Conservation (phyloP, 2,797 vertebrate genomes). For the Hemitrygon akajei region DNA sequence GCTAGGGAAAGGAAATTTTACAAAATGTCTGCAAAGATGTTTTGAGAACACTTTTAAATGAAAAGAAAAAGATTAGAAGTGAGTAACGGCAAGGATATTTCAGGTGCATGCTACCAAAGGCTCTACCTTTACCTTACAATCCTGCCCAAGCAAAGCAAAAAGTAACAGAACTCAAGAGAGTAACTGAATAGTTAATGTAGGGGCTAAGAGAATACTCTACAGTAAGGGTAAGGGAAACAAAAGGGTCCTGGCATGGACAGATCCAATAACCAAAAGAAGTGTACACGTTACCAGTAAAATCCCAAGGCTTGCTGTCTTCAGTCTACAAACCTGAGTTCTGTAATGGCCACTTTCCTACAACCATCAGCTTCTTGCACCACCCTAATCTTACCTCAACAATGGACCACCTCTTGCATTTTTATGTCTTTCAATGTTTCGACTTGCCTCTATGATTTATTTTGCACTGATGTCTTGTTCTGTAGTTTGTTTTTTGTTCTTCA, state of each 20-base stretch:
- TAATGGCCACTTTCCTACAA: too few relatives aligned
- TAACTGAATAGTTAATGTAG: constrained; percentile 60
- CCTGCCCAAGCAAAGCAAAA: not conserved
- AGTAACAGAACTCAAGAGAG: not conserved
- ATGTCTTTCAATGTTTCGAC: too few relatives aligned
- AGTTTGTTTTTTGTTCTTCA: too few relatives aligned
- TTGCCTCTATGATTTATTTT: too few relatives aligned
- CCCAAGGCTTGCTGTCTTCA: constrained; percentile 73
- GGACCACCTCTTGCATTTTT: too few relatives aligned
- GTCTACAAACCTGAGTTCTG: constrained; percentile 50
- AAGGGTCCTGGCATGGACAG: constrained; percentile 56
- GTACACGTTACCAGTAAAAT: constrained; percentile 74
- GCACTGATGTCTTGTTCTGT: too few relatives aligned
- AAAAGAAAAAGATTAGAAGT: not conserved
- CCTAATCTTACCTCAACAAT: too few relatives aligned
- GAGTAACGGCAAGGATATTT: not conserved
- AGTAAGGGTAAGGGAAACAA: constrained; percentile 46
- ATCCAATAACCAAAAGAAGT: constrained; percentile 51
- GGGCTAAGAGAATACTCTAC: constrained; percentile 42
- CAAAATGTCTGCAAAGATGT: not conserved
- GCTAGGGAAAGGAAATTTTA: not conserved
- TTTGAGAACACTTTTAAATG: not conserved
- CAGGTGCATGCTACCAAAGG: not conserved
- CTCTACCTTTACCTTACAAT: not conserved
- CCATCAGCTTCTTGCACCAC: too few relatives aligned